Conservation (phyloP, 2,797 vertebrate genomes). For the Vultur gryphus region DNA sequence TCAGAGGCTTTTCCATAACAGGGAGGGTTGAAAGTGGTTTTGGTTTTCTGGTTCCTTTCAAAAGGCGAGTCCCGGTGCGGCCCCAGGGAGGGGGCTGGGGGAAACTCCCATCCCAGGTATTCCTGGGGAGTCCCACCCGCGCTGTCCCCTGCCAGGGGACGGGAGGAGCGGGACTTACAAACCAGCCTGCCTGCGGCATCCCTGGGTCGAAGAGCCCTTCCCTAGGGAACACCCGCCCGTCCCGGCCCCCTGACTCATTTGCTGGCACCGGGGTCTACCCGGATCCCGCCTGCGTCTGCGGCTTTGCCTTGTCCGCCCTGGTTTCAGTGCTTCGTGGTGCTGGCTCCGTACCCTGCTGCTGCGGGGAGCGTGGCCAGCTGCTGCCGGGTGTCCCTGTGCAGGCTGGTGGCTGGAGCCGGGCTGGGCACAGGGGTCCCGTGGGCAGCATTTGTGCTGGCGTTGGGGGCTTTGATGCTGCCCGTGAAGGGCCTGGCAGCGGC, state of each 20-base stretch:
- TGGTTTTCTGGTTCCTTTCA: not conserved
- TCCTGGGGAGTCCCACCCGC: rapidly evolving
- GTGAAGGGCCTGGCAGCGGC: rapidly evolving
- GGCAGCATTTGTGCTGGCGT: not conserved
- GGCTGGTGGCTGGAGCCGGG: not conserved
- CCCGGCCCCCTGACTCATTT: not conserved
- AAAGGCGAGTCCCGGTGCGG: rapidly evolving
- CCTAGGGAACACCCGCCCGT: rapidly evolving
- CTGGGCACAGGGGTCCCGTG: rapidly evolving
- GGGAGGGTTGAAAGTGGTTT: not conserved
- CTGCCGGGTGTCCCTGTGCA: not conserved
- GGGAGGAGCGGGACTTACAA: not conserved
- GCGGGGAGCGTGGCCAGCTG: rapidly evolving
- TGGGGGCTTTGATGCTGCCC: not conserved
- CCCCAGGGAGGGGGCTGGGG: not conserved
- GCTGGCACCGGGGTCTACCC: not conserved
- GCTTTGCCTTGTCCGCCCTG: not conserved
- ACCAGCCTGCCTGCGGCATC: rapidly evolving
- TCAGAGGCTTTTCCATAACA: not conserved
- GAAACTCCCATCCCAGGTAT: rapidly evolving
- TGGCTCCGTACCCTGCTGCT: not conserved
- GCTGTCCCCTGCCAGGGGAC: not conserved
- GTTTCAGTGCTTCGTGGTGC: not conserved
- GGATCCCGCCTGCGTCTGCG: rapidly evolving
- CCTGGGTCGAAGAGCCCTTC: not conserved